Percentiles rank a stretch among this genome's conserved stretches.
Evolutionary conservation across 2,797 vertebrate genomes (phyloP).

Genomic region (Gymnoscopelus microlampas): DNA sequence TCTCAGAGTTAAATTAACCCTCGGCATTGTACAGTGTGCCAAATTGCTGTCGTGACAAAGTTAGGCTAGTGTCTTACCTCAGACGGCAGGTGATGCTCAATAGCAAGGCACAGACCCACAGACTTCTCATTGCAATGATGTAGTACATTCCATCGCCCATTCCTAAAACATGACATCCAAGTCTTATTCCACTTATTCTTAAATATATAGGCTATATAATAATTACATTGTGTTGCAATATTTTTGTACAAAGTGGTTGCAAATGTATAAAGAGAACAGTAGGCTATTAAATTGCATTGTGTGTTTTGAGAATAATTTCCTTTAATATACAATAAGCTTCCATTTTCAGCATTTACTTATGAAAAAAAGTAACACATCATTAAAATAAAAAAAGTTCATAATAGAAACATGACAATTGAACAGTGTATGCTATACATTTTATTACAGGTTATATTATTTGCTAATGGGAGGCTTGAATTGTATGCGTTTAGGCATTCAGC

Average conservation of each 20-base stretch:
- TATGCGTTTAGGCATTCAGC: no score
- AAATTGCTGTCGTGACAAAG: neutral
- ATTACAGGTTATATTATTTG: no score
- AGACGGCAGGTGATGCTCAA: slow-evolving; percentile 88
- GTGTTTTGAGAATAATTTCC: neutral
- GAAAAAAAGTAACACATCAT: neutral
- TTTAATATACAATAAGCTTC: neutral
- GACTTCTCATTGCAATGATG: slow-evolving; percentile 89
- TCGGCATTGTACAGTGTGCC: neutral
- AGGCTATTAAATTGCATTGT: neutral
- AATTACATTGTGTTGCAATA: neutral
- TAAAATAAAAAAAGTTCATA: neutral
- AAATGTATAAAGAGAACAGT: neutral
- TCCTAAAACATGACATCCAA: slow-evolving; percentile 79
- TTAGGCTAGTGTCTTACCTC: slow-evolving; percentile 84
- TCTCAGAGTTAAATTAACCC: no score
- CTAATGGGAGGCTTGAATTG: no score
- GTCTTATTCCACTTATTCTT: slow-evolving; percentile 2
- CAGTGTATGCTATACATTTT: no score
- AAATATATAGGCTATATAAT: slow-evolving; percentile 2
- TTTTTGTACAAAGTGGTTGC: neutral
- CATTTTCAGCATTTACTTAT: neutral
- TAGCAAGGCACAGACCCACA: slow-evolving; percentile 85
- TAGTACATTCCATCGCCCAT: slow-evolving; percentile 93
- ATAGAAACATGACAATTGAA: neutral